Percentiles rank a stretch among this genome's conserved stretches.
These are phyloP conservation scores for Ptychochromis oligacanthus DNA, from an alignment of 2,113 vertebrate genomes.

Conservation along the genomic window DNA sequence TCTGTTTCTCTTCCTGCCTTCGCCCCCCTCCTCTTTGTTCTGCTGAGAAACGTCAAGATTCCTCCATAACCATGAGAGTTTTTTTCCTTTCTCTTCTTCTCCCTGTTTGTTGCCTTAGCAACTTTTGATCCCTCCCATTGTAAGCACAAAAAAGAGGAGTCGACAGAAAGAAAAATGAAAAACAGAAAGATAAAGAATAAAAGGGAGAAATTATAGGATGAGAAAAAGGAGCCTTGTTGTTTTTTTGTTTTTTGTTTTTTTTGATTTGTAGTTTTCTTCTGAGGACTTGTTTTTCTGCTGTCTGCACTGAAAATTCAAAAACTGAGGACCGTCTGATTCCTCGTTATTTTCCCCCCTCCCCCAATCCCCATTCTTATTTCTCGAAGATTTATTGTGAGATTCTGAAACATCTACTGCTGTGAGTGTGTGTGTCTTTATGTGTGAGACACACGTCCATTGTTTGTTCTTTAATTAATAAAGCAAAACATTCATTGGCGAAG, in stretches of 20 bases:
- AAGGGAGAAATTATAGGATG: constrained; percentile 19
- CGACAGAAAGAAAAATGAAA: neutral
- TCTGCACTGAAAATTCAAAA: constrained; percentile 2
- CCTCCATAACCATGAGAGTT: neutral
- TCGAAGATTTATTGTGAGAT: neutral
- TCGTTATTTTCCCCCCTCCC: neutral
- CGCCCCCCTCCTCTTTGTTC: neutral
- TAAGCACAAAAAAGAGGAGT: constrained; percentile 22
- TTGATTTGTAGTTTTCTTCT: constrained; percentile 4
- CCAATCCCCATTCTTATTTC: neutral
- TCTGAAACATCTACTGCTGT: neutral
- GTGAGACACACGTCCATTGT: neutral
- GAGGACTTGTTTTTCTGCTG: constrained; percentile 21
- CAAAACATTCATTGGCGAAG: constrained; percentile 32
- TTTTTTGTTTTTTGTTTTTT: neutral
- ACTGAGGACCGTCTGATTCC: neutral
- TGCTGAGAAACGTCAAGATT: constrained; percentile 11
- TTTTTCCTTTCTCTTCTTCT: neutral
- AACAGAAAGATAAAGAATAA: constrained; percentile 22
- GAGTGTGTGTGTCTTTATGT: neutral
- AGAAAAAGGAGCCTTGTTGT: neutral
- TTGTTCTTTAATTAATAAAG: constrained; percentile 44
- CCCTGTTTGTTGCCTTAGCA: constrained; percentile 56
- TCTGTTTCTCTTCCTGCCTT: neutral
- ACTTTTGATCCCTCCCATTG: constrained; percentile 59